These are phyloP conservation scores for Daboia siamensis DNA, from an alignment of 2,113 vertebrate genomes.

Conservation along the genomic window DNA sequence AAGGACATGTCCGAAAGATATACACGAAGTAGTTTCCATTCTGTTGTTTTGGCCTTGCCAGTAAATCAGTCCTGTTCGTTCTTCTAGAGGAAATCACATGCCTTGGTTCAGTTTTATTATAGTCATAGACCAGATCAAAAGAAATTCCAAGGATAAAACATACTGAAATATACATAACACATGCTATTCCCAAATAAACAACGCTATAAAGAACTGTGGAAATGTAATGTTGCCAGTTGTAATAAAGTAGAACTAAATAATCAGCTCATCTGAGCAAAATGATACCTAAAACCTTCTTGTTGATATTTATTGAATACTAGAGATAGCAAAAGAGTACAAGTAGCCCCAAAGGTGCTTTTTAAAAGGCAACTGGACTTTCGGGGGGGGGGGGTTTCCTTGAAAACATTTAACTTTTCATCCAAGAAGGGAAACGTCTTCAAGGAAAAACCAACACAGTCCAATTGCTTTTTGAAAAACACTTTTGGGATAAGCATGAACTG, in stretches of 20 bases:
- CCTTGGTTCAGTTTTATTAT: background rate
- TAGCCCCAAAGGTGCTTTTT: no score
- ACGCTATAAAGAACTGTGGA: background rate
- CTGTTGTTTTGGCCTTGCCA: background rate
- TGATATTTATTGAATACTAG: background rate
- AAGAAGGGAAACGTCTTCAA: no score
- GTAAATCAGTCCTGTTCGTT: background rate
- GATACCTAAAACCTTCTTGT: background rate
- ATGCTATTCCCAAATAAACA: background rate
- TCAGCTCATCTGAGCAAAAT: background rate
- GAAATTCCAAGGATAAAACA: background rate
- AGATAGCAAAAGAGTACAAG: background rate
- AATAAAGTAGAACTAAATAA: background rate
- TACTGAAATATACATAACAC: background rate
- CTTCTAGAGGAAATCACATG: background rate
- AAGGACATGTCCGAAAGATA: background rate
- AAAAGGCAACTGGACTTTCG: no score
- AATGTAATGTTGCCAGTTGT: background rate
- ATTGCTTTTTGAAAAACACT: no score
- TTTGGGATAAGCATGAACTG: no score
- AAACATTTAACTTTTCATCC: no score
- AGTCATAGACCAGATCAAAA: background rate
- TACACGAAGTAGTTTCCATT: background rate
- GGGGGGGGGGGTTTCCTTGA: no score
- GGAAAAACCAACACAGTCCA: no score